These are phyloP conservation scores for Rhagologus leucostigma DNA, from an alignment of 2,113 vertebrate species.

Conservation along the genomic window DNA sequence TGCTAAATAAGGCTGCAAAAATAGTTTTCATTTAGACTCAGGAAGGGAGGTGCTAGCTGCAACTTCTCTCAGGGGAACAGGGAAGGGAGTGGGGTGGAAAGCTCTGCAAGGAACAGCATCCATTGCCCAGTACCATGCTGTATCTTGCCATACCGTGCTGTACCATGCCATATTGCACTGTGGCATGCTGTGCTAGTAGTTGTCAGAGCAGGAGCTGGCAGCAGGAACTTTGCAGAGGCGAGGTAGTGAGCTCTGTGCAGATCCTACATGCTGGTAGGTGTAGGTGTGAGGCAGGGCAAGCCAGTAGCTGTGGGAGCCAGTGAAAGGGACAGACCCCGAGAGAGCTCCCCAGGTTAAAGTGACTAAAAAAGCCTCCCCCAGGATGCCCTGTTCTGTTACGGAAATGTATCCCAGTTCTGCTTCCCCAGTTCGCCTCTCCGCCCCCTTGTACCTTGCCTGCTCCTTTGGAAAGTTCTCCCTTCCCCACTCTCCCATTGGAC, in stretches of 20 bases:
- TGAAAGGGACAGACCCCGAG: no score
- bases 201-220: not conserved
- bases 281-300: not conserved
- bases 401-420: no score
- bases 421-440: no score
- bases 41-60: constrained; percentile 41
- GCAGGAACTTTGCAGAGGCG: not conserved
- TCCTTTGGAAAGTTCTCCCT: no score
- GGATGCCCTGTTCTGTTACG: no score
- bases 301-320: no score
- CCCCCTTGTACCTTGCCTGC: no score
- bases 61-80: constrained; percentile 5
- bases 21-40: constrained; percentile 50
- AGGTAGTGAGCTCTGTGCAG: not conserved
- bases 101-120: not conserved
- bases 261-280: not conserved
- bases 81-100: constrained; percentile 4
- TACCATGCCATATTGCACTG: fast-evolving
- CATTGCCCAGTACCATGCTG: not conserved
- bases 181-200: not conserved
- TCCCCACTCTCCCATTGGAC: no score
- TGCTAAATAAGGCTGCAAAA: constrained; percentile 14
- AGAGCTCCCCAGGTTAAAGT: no score
- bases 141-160: fast-evolving
- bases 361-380: no score